phyloP scores from a whole-genome alignment of 2,113 vertebrate genomes.

The Pycnonotus jocosus region DNA sequence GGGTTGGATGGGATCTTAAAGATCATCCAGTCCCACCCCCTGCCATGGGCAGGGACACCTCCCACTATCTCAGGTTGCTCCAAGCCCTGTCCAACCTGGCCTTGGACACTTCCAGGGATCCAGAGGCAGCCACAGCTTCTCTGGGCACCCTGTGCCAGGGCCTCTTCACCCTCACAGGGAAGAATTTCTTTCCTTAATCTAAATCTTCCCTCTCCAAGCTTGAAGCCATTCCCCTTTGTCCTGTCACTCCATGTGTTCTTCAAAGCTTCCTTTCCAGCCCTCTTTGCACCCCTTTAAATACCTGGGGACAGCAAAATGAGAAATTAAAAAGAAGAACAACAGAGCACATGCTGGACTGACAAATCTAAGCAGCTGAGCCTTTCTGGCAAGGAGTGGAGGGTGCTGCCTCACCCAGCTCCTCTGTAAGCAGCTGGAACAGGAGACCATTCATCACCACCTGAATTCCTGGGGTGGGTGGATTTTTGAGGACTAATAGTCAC shows the following conservation, averaged over 20 bases:
- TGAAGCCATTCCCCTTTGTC: neutral
- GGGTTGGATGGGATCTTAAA: neutral
- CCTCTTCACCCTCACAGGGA: rapidly evolving
- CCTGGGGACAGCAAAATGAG: neutral
- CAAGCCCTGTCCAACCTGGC: rapidly evolving
- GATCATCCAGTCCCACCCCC: rapidly evolving
- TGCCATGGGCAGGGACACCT: neutral
- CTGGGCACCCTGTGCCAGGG: neutral
- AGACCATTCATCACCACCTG: neutral
- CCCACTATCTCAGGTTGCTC: rapidly evolving
- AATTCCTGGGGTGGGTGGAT: neutral
- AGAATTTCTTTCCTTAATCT: neutral
- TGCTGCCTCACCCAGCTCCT: neutral
- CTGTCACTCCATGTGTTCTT: neutral
- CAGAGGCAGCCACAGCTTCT: neutral
- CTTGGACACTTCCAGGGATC: neutral
- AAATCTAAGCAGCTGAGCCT: neutral
- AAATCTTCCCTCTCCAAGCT: neutral
- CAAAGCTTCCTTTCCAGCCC: neutral
- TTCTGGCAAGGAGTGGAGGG: neutral
- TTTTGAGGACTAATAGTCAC: neutral
- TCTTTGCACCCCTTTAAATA: neutral
- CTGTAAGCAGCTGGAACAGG: neutral
- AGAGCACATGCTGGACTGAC: neutral
- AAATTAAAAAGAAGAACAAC: neutral